Evolutionary conservation across 1,140 invertebrate species (phyloP).

Genomic region (Alviniconcha marisindica): DNA sequence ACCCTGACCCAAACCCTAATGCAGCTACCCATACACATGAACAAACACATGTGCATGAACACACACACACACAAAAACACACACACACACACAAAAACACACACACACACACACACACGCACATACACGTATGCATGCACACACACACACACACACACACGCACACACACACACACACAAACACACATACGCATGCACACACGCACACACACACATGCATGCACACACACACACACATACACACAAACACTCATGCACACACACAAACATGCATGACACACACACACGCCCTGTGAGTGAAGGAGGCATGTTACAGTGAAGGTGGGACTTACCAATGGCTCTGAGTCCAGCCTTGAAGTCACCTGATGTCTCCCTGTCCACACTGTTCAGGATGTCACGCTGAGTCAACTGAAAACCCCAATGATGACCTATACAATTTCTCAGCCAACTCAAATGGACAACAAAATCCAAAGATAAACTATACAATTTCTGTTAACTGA

Average conservation of each 20-base stretch:
- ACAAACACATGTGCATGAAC: no score
- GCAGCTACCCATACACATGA: no score
- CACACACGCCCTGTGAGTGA: background rate
- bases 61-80: no score
- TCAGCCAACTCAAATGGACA: background rate
- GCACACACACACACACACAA: no score
- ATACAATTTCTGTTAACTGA: background rate
- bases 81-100: no score
- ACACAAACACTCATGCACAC: background rate
- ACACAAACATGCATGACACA: background rate
- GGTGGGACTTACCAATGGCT: slow-evolving; percentile 58
- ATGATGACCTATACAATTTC: background rate
- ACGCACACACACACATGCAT: slow-evolving; percentile 3
- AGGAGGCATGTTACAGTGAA: background rate
- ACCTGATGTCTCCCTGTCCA: slow-evolving; percentile 70
- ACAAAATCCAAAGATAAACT: background rate
- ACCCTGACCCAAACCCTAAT: no score
- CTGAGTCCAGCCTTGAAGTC: slow-evolving; percentile 63
- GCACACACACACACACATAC: slow-evolving; percentile 16
- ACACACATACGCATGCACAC: no score
- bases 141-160: no score
- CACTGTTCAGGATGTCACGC: slow-evolving; percentile 68
- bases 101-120: no score
- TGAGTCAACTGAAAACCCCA: slow-evolving; percentile 62
- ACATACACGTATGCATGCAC: no score